Conservation (phyloP, 2,888 invertebrate genomes). For the Autographa gamma region DNA sequence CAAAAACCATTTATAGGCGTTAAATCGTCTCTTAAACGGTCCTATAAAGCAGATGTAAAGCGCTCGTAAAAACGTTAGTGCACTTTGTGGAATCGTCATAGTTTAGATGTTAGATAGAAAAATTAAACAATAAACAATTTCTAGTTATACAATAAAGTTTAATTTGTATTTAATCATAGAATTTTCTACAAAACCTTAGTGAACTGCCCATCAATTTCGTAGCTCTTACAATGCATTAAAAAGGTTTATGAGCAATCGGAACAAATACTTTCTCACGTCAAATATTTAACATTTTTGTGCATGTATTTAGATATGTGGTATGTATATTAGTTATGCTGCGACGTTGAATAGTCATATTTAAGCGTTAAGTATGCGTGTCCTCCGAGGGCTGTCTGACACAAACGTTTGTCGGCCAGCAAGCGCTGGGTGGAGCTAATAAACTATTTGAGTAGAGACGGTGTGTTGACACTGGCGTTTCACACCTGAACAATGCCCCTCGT, state of each 20-base stretch:
- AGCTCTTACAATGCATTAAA: not conserved
- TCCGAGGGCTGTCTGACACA: constrained; percentile 85
- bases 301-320: constrained; percentile 61
- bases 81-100: constrained; percentile 74
- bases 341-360: constrained; percentile 80
- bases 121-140: constrained; percentile 46
- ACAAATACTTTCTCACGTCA: constrained; percentile 49
- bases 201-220: not conserved
- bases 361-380: constrained; percentile 85
- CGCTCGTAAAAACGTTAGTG: constrained; percentile 77
- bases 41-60: constrained; percentile 78
- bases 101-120: constrained; percentile 45
- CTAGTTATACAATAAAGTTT: constrained; percentile 35
- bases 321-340: constrained; percentile 66
- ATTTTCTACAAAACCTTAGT: not conserved
- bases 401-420: constrained; percentile 84
- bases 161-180: constrained; percentile 12
- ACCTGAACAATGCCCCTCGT: constrained; percentile 89
- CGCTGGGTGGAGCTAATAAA: constrained; percentile 88
- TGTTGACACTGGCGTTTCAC: constrained; percentile 89
- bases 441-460: constrained; percentile 87
- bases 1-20: constrained; percentile 80
- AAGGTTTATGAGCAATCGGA: constrained; percentile 21
- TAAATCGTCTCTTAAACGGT: constrained; percentile 78
- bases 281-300: constrained; percentile 52